Evolutionary conservation across 2,888 invertebrate species (phyloP).

Genomic region (Quadroppia sp.): DNA sequence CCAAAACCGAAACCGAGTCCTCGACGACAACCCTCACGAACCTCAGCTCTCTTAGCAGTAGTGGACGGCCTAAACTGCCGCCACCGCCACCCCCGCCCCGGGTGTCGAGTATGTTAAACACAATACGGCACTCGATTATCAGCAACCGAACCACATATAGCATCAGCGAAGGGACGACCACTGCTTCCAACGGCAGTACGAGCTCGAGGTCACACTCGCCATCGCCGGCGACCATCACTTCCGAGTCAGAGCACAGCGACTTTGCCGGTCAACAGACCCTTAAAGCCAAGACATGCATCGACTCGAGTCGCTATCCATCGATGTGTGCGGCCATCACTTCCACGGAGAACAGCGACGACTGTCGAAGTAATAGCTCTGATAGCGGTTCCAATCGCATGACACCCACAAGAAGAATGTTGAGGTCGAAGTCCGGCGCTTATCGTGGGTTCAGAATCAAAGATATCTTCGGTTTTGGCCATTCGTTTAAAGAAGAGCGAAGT

Average conservation of each 20-base stretch:
- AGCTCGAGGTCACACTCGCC: constrained; percentile 42
- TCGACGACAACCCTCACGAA: constrained; percentile 44
- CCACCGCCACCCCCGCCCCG: constrained; percentile 48
- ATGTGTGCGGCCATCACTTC: constrained; percentile 87
- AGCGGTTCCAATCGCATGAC: constrained; percentile 43
- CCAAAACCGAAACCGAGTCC: constrained; percentile 46
- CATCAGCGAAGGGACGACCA: neutral
- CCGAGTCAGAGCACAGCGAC: constrained; percentile 43
- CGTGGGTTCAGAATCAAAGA: constrained; percentile 42
- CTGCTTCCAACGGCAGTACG: neutral
- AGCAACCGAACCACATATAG: neutral
- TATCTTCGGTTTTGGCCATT: constrained; percentile 35
- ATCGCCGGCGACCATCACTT: constrained; percentile 43
- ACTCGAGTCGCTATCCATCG: constrained; percentile 80
- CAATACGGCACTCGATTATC: neutral
- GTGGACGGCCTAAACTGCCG: constrained; percentile 34
- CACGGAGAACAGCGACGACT: constrained; percentile 39
- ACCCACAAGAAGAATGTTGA: constrained; percentile 46
- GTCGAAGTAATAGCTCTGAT: constrained; percentile 11
- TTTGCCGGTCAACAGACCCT: constrained; percentile 62
- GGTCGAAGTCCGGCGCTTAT: constrained; percentile 43
- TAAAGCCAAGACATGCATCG: constrained; percentile 77
- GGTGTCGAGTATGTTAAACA: constrained; percentile 45
- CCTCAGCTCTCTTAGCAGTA: constrained; percentile 33
- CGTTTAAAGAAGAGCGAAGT: constrained; percentile 13